Percentiles rank a stretch among this genome's conserved stretches.
phyloP scores from a whole-genome alignment of 1,140 invertebrate genomes.

The Protaetia brevitarsis region DNA sequence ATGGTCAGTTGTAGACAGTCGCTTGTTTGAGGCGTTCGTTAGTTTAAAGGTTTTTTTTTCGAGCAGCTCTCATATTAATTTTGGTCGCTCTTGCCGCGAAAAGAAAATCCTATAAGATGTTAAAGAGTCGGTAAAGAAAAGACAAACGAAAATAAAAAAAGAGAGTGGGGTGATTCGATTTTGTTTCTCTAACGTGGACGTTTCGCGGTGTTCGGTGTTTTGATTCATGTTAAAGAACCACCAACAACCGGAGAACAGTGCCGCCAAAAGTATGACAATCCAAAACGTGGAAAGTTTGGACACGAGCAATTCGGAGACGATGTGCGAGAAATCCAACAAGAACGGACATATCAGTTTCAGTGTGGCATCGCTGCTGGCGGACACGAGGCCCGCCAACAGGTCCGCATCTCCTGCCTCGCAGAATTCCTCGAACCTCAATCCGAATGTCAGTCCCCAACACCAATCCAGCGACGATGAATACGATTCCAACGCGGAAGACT shows the following conservation, averaged over 20 bases:
- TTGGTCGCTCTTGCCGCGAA: background rate
- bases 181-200: background rate
- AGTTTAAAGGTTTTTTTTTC: background rate
- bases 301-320: constrained; percentile 43
- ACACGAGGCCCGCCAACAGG: constrained; percentile 53
- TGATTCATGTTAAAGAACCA: constrained; percentile 15
- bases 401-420: constrained; percentile 47
- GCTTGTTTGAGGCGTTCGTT: constrained; percentile 1
- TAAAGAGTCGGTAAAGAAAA: background rate
- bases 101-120: background rate
- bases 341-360: constrained; percentile 62
- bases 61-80: background rate
- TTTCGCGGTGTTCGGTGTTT: background rate
- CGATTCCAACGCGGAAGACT: constrained; percentile 64
- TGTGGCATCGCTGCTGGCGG: constrained; percentile 64
- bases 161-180: background rate
- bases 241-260: constrained; percentile 12
- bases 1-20: constrained; percentile 20
- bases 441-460: constrained; percentile 47
- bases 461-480: constrained; percentile 62
- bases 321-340: constrained; percentile 51
- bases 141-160: background rate
- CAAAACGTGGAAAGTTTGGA: constrained; percentile 44
- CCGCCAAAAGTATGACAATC: constrained; percentile 47
- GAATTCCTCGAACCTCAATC: constrained; percentile 35